Evolutionary conservation across 2,888 invertebrate genomes (phyloP).

Genomic region (Colostygia pectinataria): DNA sequence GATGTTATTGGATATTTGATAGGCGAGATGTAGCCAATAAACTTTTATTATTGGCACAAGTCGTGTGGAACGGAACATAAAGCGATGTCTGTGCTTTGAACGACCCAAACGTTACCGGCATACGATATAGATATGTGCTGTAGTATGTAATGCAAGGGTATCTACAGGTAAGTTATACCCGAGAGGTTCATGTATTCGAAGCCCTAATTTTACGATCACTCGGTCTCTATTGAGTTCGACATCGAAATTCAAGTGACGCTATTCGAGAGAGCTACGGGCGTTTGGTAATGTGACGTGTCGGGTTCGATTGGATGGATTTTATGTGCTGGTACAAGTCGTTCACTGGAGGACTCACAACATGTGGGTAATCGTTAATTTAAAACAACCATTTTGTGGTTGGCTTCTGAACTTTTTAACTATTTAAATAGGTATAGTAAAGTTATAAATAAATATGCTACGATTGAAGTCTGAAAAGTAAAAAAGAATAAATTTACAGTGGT

Average conservation of each 20-base stretch:
- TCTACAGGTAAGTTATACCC: conserved; percentile 22
- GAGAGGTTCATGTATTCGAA: conserved; percentile 46
- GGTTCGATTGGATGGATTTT: conserved; percentile 75
- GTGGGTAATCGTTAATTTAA: conserved; percentile 69
- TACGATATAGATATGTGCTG: conserved; percentile 25
- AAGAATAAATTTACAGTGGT: too few species aligned
- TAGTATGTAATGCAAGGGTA: conserved; percentile 21
- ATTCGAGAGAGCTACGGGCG: conserved; percentile 63
- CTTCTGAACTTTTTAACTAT: conserved; percentile 39
- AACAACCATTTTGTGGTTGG: conserved; percentile 60
- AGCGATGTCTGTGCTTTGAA: conserved; percentile 37
- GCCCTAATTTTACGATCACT: conserved; percentile 74
- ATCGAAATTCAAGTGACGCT: conserved; percentile 76
- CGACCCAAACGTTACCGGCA: conserved; percentile 31
- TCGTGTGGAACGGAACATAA: conserved; percentile 56
- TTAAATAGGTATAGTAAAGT: neutral
- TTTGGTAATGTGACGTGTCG: conserved; percentile 71
- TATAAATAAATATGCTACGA: too few species aligned
- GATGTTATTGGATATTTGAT: conserved; percentile 69
- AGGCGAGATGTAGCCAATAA: conserved; percentile 69
- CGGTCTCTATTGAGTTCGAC: conserved; percentile 64
- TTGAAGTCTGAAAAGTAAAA: too few species aligned
- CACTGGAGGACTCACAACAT: conserved; percentile 55
- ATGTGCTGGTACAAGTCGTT: conserved; percentile 63
- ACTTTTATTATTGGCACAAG: conserved; percentile 70